phyloP scores from a whole-genome alignment of 2,797 vertebrate genomes.

The Cossypha niveicapilla region DNA sequence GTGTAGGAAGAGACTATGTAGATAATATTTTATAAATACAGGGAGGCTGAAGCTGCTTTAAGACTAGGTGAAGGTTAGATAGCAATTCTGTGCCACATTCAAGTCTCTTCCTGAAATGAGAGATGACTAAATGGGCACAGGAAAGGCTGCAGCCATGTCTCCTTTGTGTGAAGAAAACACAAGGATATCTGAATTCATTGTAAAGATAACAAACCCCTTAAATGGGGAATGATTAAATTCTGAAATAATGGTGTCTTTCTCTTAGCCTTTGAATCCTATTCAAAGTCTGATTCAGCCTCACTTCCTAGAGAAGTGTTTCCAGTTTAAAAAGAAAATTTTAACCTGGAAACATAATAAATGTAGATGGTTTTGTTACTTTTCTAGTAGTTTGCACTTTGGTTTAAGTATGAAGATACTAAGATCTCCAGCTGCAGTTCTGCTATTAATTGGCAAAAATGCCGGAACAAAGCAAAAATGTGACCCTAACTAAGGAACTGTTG shows the following conservation, averaged over 20 bases:
- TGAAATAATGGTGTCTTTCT: background rate
- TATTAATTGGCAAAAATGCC: background rate
- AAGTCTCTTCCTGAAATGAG: background rate
- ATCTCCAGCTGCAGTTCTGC: background rate
- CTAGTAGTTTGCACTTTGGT: background rate
- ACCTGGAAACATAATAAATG: background rate
- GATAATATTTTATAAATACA: background rate
- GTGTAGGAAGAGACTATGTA: background rate
- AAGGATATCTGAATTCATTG: background rate
- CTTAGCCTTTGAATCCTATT: background rate
- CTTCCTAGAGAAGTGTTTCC: background rate
- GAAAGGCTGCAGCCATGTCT: background rate
- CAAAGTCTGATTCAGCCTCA: slow-evolving; percentile 5
- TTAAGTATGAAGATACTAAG: background rate
- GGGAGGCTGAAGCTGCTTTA: slow-evolving; percentile 26
- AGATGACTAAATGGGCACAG: background rate
- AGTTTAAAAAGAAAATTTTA: background rate
- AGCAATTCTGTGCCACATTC: background rate
- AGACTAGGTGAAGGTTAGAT: background rate
- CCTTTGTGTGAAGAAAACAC: background rate
- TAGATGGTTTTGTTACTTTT: background rate
- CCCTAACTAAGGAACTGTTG: background rate
- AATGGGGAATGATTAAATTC: background rate
- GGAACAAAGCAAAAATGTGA: background rate
- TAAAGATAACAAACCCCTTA: background rate